phyloP scores from a whole-genome alignment of 2,113 vertebrate genomes.

The Cnemophilus loriae region DNA sequence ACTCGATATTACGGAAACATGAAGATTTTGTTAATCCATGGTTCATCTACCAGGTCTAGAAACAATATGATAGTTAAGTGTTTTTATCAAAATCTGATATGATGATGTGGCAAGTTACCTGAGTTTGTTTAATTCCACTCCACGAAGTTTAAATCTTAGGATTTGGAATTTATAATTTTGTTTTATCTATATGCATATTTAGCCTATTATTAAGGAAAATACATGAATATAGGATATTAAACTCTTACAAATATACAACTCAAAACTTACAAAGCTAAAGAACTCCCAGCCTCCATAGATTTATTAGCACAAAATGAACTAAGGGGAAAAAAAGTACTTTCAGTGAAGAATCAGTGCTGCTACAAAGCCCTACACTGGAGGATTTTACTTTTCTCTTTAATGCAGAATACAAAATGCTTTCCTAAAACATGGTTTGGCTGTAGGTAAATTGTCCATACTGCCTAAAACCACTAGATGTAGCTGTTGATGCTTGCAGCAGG shows the following conservation, averaged over 20 bases:
- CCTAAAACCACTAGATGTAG: constrained; percentile 69
- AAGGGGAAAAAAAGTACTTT: fast-evolving
- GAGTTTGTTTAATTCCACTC: neutral
- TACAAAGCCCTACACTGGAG: neutral
- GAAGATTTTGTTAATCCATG: neutral
- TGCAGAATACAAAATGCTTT: neutral
- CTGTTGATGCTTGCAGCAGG: constrained; percentile 55
- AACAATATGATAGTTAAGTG: neutral
- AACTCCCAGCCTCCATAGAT: neutral
- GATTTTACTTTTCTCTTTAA: neutral
- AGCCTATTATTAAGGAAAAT: neutral
- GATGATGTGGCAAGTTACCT: neutral
- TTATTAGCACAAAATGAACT: neutral
- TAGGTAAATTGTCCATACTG: neutral
- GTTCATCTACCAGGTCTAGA: neutral
- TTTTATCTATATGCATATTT: neutral
- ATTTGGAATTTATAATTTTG: neutral
- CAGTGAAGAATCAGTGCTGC: neutral
- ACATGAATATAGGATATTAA: neutral
- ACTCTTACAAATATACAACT: neutral
- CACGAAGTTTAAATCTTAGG: neutral
- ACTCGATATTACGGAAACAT: neutral
- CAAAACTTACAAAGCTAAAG: neutral
- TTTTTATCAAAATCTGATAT: neutral
- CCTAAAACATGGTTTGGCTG: fast-evolving